These are phyloP conservation scores for Papilio xuthus DNA, from an alignment of 1,140 invertebrate species.

Conservation along the genomic window DNA sequence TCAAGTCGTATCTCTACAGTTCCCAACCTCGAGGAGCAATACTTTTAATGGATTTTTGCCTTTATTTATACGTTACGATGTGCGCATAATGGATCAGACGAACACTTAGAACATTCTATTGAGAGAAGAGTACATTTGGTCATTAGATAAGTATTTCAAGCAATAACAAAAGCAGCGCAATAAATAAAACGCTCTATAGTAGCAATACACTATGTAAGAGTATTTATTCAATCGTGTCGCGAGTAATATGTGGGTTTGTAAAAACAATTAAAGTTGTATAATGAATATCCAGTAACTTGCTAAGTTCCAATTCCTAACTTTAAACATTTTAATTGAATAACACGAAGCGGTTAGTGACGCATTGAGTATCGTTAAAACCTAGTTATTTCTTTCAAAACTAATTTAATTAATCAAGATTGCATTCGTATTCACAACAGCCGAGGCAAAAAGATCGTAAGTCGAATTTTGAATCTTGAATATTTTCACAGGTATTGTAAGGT, in stretches of 20 bases:
- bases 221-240: background rate
- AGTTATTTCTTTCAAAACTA: slow-evolving; percentile 17
- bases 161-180: slow-evolving; percentile 31
- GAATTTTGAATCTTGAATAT: background rate
- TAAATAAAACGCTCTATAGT: slow-evolving; percentile 33
- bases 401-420: slow-evolving; percentile 10
- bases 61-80: slow-evolving; percentile 76
- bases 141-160: slow-evolving; percentile 40
- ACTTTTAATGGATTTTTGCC: slow-evolving; percentile 78
- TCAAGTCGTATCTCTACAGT: slow-evolving; percentile 53
- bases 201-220: slow-evolving; percentile 1
- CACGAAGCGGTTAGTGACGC: slow-evolving; percentile 39
- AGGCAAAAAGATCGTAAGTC: background rate
- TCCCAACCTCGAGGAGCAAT: slow-evolving; percentile 60
- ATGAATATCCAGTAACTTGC: slow-evolving; percentile 59
- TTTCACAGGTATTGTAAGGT: background rate
- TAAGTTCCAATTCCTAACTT: slow-evolving; percentile 59
- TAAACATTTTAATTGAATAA: slow-evolving; percentile 69
- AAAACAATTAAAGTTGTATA: slow-evolving; percentile 72
- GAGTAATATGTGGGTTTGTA: slow-evolving; percentile 43
- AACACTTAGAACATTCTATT: slow-evolving; percentile 61
- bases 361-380: background rate
- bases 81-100: slow-evolving; percentile 74
- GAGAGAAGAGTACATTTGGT: slow-evolving; percentile 40
- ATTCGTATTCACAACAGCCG: background rate